Percentiles rank a stretch among this genome's conserved stretches.
Conservation (phyloP, 2,113 vertebrate species). For the Oryzias curvinotus region DNA sequence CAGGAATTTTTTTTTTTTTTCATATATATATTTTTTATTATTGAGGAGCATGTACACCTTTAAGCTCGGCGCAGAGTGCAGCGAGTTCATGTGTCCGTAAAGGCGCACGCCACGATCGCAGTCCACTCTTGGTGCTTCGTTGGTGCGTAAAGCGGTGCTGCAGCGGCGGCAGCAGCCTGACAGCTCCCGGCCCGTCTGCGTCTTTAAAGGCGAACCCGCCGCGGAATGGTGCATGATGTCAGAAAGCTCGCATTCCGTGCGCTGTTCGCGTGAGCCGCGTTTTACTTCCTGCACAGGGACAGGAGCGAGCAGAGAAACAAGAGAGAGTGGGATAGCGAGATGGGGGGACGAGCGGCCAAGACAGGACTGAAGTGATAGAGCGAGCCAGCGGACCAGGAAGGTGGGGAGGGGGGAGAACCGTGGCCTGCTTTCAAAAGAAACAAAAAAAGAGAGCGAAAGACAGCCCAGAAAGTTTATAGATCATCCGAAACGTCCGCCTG, state of each 20-base stretch:
- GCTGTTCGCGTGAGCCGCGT: constrained; percentile 74
- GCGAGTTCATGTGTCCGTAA: constrained; percentile 65
- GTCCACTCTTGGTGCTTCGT: background rate
- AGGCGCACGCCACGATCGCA: constrained; percentile 47
- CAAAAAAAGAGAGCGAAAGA: background rate
- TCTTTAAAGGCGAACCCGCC: constrained; percentile 77
- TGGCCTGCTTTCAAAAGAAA: constrained; percentile 44
- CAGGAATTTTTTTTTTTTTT: too few species aligned
- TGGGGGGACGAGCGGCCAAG: constrained; percentile 57
- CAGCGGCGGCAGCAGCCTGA: constrained; percentile 31
- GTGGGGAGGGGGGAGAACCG: constrained; percentile 40
- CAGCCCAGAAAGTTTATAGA: constrained; percentile 72
- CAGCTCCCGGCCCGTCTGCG: constrained; percentile 63
- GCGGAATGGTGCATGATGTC: constrained; percentile 76
- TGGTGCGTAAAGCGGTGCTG: constrained; percentile 9
- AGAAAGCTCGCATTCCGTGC: constrained; percentile 66
- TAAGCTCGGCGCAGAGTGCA: constrained; percentile 63
- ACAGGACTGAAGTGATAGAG: constrained; percentile 55
- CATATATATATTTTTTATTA: too few species aligned
- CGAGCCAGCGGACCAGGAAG: constrained; percentile 58
- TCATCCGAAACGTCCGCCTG: constrained; percentile 37
- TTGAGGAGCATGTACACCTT: constrained; percentile 47
- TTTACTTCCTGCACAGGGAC: constrained; percentile 80
- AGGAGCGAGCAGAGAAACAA: constrained; percentile 59
- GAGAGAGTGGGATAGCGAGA: constrained; percentile 57